Base-by-base conservation (phyloP, 2,113 vertebrate genomes). In the Brevimyrus niger region DNA sequence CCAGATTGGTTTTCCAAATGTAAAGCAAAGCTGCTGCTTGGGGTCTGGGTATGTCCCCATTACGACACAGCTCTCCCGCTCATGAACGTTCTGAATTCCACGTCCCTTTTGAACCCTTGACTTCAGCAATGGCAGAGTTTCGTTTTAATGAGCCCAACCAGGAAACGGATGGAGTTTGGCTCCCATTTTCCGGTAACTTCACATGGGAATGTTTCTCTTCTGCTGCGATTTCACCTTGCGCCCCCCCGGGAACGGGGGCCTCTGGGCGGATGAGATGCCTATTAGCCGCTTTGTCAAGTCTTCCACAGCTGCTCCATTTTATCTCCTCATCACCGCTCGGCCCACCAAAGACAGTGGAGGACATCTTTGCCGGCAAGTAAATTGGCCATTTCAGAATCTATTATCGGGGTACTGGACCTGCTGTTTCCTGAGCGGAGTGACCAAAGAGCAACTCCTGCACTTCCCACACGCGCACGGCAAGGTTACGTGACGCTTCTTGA, bases 331-430 rank as follows among this genome's bases (percentile, higher is more conserved):
- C 88, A 89, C 76, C 10, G 31, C 73, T 83, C 73, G 31, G 17
- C 76, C 76, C 19, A 42, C 27, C 65, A 80, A 88, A 88, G 88
- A 17, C 69, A 50, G 69, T 17, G 35, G 48, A 89, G 88, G 88
- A 82, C 88, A 55, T 31, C 35, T 38, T 42, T 47, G 47, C 23
- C 6, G 35, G n/a, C 76, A 48, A 17, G 48, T 89, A 83, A 89
- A 89, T 89, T 89, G 76, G 73, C 47, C 88, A 89, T 89, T 55
- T 89, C 88, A 51, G 31, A 42, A 51, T 53, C 69, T 89, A 89
- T 89, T 89, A 89, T 89, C 51, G 76, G 50, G 73, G 48, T 82
- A 55, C 65, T 11, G 87, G 47, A 76, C 46, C 87, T 76, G 65
- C 88, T 55, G 73, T 89, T 89, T 83, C 21, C 73, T 89, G 65